Conservation (phyloP, 2,113 vertebrate species). For the Actenoides lindsayi region DNA sequence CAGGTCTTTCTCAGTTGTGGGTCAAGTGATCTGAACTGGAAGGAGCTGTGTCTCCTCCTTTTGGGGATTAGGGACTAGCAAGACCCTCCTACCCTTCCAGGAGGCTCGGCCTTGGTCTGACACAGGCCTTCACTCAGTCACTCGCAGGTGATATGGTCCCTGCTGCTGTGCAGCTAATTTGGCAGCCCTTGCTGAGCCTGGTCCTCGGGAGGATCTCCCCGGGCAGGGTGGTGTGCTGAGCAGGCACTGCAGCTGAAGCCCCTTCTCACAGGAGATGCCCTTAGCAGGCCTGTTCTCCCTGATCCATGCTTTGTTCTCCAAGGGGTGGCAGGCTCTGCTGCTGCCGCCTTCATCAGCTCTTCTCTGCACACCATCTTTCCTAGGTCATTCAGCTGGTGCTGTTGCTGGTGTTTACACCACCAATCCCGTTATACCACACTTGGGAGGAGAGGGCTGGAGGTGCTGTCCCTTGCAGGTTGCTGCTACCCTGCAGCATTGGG, state of each 20-base stretch:
- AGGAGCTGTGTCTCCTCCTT: neutral
- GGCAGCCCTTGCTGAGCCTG: neutral
- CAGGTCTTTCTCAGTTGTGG: neutral
- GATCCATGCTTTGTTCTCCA: neutral
- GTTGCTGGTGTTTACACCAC: neutral
- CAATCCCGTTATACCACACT: fast-evolving
- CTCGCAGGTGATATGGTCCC: neutral
- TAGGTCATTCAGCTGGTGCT: neutral
- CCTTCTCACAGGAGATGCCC: neutral
- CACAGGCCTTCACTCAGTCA: neutral
- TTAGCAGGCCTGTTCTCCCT: neutral
- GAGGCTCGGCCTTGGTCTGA: neutral
- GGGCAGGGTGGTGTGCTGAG: neutral
- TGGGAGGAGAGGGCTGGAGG: neutral
- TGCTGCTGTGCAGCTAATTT: neutral
- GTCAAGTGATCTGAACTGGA: neutral
- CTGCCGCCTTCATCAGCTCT: neutral
- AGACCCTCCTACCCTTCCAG: neutral
- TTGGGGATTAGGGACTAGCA: neutral
- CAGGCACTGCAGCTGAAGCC: neutral
- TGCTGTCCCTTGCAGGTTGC: neutral
- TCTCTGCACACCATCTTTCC: neutral
- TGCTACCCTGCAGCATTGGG: neutral
- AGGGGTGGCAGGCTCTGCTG: neutral
- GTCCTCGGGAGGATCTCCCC: neutral